Evolutionary conservation across 2,888 invertebrate genomes (phyloP), one percentile per base, ranked within the genome.

Genomic region (Scotopteryx bipunctaria): DNA sequence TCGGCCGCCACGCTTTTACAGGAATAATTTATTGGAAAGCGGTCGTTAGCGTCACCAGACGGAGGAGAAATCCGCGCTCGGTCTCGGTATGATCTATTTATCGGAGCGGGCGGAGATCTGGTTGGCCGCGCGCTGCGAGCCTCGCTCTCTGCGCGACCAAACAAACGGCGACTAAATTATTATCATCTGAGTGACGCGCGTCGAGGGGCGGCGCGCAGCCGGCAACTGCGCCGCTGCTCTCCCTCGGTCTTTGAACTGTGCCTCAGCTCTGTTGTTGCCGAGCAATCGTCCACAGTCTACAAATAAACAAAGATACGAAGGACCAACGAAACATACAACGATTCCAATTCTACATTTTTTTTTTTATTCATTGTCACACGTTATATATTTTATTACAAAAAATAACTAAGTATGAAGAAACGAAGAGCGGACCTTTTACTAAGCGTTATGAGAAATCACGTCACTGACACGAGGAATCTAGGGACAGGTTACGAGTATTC

Each of bases 201-300:
- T 16, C 50, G 57, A 52, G 63, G 57, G 62, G 65, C 64, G 49
- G 50, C 56, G 62, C 63, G 57, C n/a, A n/a, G 55, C 55, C 61
- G 61, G 46, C 61, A 38, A 49, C 51, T 43, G 56, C 60, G 61
- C 63, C 63, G 57, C 65, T 65, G 62, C 56, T 66, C 56, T 19
- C 69, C 66, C 68, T 69, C 80, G 84, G 83, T 82, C 83, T 80
- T 83, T 83, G 83, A 85, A 83, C 85, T 73, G 74, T 61, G 62
- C 57, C 66, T 60, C 46, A 63, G 66, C 52, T 48, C 61, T 67
- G 63, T 66, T 66, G 67, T 67, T 69, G 46, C 38, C n/a, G 17
- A 69, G 59, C 73, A 23, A 55, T 78, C 78, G 77, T 11, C 27
- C 11, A 25, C 9, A 4, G 11, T 79, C 73, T 70, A 74, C 71